Base-by-base conservation (phyloP, 2,113 vertebrate species). In the Neolamprologus ventralis region DNA sequence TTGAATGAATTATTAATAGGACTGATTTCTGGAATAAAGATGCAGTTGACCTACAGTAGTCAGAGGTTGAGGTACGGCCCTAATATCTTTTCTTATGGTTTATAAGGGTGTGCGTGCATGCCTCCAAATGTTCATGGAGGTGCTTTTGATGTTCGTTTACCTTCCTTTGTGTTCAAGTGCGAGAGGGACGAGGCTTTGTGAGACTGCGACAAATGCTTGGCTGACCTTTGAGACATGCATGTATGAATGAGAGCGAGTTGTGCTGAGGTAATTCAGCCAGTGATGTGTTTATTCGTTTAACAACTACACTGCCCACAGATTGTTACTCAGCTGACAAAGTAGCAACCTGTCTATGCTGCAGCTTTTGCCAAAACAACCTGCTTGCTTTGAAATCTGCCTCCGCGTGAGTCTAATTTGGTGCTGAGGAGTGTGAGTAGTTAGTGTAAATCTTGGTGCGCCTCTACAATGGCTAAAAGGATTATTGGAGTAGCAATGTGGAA, bases 1-100 rank as follows among this genome's bases (percentile, higher is more conserved):
- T 4, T 10, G 12, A 2, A 81, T 96, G 49, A 92, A 95, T 93
- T 90, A 94, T 96, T 94, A 91, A 96, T 47, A 13, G 10, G 42
- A 26, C 90, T 93, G 94, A 93, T 94, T 94, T 95, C 92, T 91
- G 88, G 92, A 92, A 94, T 93, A 94, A 95, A 95, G 94, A 95
- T 91, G 91, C 84, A 94, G 92, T 96, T 96, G 94, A 96, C 95
- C 94, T 94, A 88, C 86, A 93, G 91, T 89, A 92, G 88, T 88
- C 75, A 47, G 79, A 91, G 93, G 90, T 93, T 93, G 92, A 94
- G 85, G 37, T 45, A 58, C n/a, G 31, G 85, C 68, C 65, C 23
- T 4, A 7, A 35, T 65, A 78, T 68, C 85, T 78, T 54, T 84
- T 55, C 26, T 35, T 7, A 45, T 78, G 84, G 33, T 78, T 65